Conservation (phyloP, 2,888 invertebrate genomes). For the Cerceris ruficornis region DNA sequence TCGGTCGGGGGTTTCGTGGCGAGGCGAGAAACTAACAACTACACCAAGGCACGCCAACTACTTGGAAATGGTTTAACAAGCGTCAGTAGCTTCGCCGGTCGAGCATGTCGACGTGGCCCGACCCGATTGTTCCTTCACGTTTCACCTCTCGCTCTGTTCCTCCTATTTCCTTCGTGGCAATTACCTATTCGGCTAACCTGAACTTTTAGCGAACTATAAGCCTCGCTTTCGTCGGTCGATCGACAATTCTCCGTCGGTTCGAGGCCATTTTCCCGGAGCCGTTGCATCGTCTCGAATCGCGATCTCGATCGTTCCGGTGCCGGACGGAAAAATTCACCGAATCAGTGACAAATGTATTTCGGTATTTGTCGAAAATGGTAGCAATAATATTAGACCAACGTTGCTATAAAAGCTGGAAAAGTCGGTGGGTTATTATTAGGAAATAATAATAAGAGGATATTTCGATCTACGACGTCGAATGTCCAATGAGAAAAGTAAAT, state of each 20-base stretch:
- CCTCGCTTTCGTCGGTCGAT: not conserved
- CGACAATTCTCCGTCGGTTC: not conserved
- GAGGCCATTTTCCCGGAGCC: no score
- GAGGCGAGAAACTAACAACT: conserved; percentile 37
- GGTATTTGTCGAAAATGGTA: no score
- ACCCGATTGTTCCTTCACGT: conserved; percentile 17
- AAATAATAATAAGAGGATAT: no score
- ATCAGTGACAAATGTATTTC: no score
- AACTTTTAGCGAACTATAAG: not conserved
- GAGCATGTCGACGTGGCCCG: conserved; percentile 38
- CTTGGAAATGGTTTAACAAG: conserved; percentile 47
- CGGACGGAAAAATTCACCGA: no score
- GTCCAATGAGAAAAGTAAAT: no score
- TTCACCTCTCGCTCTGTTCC: conserved; percentile 8
- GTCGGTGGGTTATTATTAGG: no score
- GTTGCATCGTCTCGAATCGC: no score
- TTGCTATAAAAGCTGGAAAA: no score
- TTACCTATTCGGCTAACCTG: not conserved
- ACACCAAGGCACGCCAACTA: conserved; percentile 42
- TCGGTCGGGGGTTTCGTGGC: conserved; percentile 21
- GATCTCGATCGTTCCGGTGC: no score
- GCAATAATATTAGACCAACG: no score
- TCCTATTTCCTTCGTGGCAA: not conserved
- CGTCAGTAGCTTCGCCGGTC: conserved; percentile 28
- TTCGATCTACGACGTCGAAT: no score